Percentiles rank a stretch among this genome's conserved stretches.
Evolutionary conservation across 2,113 vertebrate species (phyloP).

Genomic region (Pelusios castaneus): DNA sequence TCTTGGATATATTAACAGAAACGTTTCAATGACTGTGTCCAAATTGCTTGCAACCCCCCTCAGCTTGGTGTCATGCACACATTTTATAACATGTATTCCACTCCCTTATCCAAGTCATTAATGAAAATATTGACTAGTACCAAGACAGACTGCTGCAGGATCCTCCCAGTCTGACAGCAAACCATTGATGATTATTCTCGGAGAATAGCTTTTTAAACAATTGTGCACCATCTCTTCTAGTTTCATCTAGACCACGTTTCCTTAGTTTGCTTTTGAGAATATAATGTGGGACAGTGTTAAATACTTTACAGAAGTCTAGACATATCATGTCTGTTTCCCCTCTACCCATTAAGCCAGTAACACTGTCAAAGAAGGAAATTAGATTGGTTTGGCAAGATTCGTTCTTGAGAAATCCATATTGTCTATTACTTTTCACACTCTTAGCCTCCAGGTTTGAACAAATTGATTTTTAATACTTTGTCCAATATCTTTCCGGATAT

Average conservation of each 20-base stretch:
- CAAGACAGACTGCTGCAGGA: background rate
- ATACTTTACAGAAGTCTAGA: background rate
- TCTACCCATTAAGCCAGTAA: background rate
- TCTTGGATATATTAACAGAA: slow-evolving; percentile 8
- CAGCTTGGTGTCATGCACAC: background rate
- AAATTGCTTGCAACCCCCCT: background rate
- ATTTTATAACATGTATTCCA: background rate
- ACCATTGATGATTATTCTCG: background rate
- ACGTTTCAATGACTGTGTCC: background rate
- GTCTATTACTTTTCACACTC: background rate
- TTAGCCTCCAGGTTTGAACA: background rate
- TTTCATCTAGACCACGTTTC: background rate
- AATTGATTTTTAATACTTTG: background rate
- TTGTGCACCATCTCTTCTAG: background rate
- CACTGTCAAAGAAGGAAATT: background rate
- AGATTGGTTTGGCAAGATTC: background rate
- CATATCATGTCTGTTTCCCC: background rate
- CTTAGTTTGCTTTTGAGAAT: background rate
- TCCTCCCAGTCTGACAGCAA: background rate
- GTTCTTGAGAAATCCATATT: background rate
- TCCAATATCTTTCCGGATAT: background rate
- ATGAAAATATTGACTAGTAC: too few species aligned
- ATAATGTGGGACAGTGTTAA: background rate
- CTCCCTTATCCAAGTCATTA: background rate
- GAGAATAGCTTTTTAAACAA: background rate